Evolutionary conservation across 2,113 vertebrate species (phyloP).

Genomic region (Phasianus colchicus): DNA sequence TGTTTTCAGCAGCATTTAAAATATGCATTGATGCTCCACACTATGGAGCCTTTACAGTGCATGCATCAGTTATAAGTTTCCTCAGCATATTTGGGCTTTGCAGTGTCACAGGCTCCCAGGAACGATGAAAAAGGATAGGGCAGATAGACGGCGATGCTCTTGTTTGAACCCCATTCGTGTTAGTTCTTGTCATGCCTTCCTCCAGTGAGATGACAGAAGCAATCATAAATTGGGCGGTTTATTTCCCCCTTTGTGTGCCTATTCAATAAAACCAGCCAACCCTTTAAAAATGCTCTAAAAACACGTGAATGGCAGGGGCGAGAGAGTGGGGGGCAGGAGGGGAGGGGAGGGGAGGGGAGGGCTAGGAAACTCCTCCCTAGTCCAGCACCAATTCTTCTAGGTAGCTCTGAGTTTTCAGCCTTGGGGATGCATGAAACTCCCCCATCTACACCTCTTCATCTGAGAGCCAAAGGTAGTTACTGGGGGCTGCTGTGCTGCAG

Average conservation of each 20-base stretch:
- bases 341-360: background rate
- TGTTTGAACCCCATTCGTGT: background rate
- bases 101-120: background rate
- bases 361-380: background rate
- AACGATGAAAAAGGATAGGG: background rate
- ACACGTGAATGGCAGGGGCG: background rate
- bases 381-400: background rate
- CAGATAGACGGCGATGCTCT: background rate
- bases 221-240: background rate
- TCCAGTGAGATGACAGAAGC: background rate
- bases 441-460: background rate
- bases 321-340: background rate
- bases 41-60: background rate
- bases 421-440: background rate
- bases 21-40: background rate
- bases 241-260: background rate
- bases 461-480: background rate
- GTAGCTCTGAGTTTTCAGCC: background rate
- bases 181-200: background rate
- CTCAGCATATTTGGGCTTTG: background rate
- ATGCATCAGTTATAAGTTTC: background rate
- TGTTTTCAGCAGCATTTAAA: background rate
- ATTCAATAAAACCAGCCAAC: slow-evolving; percentile 41
- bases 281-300: slow-evolving; percentile 34
- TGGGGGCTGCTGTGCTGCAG: background rate